Base-by-base conservation (phyloP, 2,113 vertebrate species). In the Phrynosoma platyrhinos region DNA sequence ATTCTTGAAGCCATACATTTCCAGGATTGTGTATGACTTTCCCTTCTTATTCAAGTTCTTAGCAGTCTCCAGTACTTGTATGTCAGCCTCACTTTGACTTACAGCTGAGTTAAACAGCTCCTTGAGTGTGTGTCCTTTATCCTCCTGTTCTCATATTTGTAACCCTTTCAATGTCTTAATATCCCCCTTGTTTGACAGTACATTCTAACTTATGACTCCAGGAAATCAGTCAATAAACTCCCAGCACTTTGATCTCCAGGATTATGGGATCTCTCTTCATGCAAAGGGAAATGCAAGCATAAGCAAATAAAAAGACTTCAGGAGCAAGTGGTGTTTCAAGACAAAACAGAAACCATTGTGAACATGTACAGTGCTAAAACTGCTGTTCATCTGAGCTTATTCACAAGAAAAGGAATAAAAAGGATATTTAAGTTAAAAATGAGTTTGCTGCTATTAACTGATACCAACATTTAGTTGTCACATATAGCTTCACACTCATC, bases 221-320 rank as follows among this genome's bases (percentile, higher is more conserved):
- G 87, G 75, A 95, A 94, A 80, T 52, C 87, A 81, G 83, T 93
- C 92, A 94, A 91, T 94, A 94, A 94, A 92, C 88, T 27, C 21
- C 20, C 47, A 0, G 2, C 74, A 85, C 62, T 91, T 95, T 94
- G 90, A 94, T 93, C 91, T 81, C 0, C 5, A 12, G 58, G 94
- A 94, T 94, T 93, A 94, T 93, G 85, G 77, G 66, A 91, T 92
- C 94, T 94, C 42, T 94, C 75, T 92, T 90, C 84, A 93, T 68
- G 21, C 88, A 94, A 94, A 95, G 72, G 84, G 53, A 90, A 93
- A 92, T 88, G 91, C 91, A 72, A 86, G 90, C 47, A 71, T 85
- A 90, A 95, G 92, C 86, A 95, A 95, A 94, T 84, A 84, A 92
- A 93, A 93, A 88, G 64, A 13, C 90, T 62, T 84, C 25, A 1